Conservation (phyloP, 92 coral and sea anemone species). For the Epizoanthus rinbou region DNA sequence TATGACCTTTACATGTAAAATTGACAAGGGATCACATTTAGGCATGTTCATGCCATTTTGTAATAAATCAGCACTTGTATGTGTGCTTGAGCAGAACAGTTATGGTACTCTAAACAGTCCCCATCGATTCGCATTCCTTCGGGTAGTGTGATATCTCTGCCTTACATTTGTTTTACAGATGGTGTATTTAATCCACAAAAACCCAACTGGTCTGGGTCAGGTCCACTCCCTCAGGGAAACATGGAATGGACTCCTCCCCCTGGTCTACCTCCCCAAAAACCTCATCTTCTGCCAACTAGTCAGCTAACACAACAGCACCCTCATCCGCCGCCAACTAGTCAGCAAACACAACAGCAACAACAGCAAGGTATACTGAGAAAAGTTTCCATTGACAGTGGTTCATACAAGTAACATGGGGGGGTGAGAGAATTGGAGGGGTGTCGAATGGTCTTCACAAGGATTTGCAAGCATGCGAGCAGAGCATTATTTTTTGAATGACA, state of each 20-base stretch:
- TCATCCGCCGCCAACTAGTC: neutral
- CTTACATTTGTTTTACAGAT: neutral
- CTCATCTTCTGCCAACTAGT: too few species aligned
- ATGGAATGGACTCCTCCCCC: slow-evolving; percentile 32
- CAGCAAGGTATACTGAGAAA: neutral
- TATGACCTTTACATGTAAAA: too few species aligned
- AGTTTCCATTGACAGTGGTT: neutral
- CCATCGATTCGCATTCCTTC: too few species aligned
- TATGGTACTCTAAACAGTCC: too few species aligned
- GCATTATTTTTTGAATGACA: too few species aligned
- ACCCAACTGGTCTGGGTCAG: slow-evolving; percentile 24
- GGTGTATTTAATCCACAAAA: slow-evolving; percentile 37
- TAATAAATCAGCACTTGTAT: too few species aligned
- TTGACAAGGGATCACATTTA: too few species aligned
- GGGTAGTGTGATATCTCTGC: neutral
- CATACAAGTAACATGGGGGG: neutral
- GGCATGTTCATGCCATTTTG: too few species aligned
- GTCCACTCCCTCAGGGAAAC: neutral
- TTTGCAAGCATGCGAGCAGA: too few species aligned
- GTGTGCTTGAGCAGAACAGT: too few species aligned
- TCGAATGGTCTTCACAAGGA: too few species aligned
- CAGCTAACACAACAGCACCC: neutral
- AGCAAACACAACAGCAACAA: neutral
- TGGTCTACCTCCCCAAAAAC: neutral
- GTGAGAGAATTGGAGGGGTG: neutral